Conservation (phyloP, 2,888 invertebrate genomes). For the Perizoma affinitatum region DNA sequence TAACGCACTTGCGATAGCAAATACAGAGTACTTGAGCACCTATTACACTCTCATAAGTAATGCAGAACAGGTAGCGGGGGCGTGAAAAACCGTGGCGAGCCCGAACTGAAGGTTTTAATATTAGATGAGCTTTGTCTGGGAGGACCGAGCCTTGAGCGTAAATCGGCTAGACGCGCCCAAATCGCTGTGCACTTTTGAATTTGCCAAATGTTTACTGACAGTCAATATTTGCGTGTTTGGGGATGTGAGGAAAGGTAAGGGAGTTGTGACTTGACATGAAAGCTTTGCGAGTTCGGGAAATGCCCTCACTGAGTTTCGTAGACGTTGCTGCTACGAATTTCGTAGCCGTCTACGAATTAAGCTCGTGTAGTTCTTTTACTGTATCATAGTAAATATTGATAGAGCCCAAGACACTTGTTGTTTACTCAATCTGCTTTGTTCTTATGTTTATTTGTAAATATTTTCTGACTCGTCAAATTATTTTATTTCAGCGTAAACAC, state of each 20-base stretch:
- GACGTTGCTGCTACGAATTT: conserved; percentile 10
- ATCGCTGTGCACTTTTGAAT: conserved; percentile 70
- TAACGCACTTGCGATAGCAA: conserved; percentile 59
- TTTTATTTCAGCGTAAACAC: conserved; percentile 10
- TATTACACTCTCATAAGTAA: conserved; percentile 79
- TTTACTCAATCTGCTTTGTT: background rate
- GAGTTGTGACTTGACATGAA: conserved; percentile 25
- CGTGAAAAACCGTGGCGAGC: conserved; percentile 74
- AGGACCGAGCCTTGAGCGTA: conserved; percentile 53
- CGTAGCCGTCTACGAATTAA: conserved; percentile 1
- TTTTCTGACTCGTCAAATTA: conserved; percentile 2
- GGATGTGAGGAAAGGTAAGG: conserved; percentile 45
- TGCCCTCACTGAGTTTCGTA: conserved; percentile 1
- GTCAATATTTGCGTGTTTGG: conserved; percentile 58
- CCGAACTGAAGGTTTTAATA: conserved; percentile 68
- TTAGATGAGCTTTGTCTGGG: conserved; percentile 72
- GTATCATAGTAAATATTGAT: background rate
- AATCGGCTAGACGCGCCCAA: conserved; percentile 71
- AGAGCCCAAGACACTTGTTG: background rate
- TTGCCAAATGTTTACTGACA: conserved; percentile 68
- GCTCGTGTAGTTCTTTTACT: background rate
- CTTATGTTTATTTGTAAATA: conserved; percentile 2
- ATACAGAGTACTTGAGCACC: conserved; percentile 71
- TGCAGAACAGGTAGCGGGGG: conserved; percentile 70
- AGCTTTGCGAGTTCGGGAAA: conserved; percentile 7